Evolutionary conservation across 2,888 invertebrate genomes (phyloP).

Genomic region (Amiota communis): DNA sequence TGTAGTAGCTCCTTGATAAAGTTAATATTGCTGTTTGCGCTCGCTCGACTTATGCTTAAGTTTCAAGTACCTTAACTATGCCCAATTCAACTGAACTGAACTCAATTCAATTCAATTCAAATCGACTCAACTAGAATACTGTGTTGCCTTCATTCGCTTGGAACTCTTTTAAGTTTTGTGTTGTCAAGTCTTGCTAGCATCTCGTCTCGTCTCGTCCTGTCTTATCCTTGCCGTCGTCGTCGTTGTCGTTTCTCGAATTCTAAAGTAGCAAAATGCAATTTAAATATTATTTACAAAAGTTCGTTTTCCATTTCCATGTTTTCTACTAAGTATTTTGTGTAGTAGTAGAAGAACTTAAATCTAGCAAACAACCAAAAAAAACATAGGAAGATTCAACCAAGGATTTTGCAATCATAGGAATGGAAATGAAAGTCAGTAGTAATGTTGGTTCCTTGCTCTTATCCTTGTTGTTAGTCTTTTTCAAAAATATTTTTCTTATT

Average conservation of each 20-base stretch:
- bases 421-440: background rate
- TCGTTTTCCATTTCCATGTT: background rate
- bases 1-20: slow-evolving; percentile 11
- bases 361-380: background rate
- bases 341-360: background rate
- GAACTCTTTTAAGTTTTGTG: too few relatives aligned
- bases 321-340: background rate
- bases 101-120: background rate
- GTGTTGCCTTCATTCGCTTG: background rate
- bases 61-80: background rate
- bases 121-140: background rate
- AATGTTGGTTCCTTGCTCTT: background rate
- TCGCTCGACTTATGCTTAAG: slow-evolving; percentile 2
- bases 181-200: too few relatives aligned
- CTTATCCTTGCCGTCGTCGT: too few relatives aligned
- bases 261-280: slow-evolving; percentile 25
- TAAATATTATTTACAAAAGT: slow-evolving; percentile 29
- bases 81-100: background rate
- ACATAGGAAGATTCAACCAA: too few relatives aligned
- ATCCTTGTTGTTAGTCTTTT: background rate
- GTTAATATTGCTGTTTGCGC: slow-evolving; percentile 28
- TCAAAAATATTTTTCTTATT: slow-evolving; percentile 9
- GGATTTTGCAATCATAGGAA: background rate
- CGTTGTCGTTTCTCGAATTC: background rate
- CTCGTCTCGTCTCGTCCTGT: too few relatives aligned